These are phyloP conservation scores for Trichoplusia ni DNA, from an alignment of 1,140 invertebrate species.

Conservation along the genomic window DNA sequence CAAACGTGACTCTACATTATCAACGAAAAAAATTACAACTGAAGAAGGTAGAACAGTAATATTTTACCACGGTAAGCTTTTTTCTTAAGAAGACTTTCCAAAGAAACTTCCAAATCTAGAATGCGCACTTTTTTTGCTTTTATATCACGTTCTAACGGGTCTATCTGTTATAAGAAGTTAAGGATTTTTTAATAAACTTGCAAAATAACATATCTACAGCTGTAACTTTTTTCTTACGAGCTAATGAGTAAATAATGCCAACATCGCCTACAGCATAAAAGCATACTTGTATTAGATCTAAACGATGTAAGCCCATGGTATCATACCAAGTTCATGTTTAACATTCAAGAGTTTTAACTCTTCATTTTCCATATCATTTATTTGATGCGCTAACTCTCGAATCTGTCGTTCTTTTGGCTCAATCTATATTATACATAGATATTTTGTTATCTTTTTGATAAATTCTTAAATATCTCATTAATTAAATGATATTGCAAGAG, in stretches of 20 bases:
- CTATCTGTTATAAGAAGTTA: conserved; percentile 84
- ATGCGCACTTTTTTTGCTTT: conserved; percentile 91
- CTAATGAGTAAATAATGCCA: neutral
- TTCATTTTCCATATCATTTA: conserved; percentile 83
- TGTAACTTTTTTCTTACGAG: conserved; percentile 70
- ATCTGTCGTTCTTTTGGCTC: conserved; percentile 87
- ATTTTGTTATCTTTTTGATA: neutral
- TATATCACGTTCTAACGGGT: conserved; percentile 90
- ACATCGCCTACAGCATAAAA: neutral
- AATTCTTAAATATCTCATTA: neutral
- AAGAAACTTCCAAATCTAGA: conserved; percentile 87
- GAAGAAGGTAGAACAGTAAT: conserved; percentile 38
- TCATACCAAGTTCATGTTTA: conserved; percentile 76
- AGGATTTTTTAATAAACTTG: conserved; percentile 34
- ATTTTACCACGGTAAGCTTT: conserved; percentile 82
- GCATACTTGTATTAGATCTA: neutral
- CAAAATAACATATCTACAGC: too few relatives aligned
- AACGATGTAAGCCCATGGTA: too few relatives aligned
- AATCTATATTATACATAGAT: conserved; percentile 73
- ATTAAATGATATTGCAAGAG: neutral
- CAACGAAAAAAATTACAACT: conserved; percentile 76
- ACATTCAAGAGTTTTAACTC: conserved; percentile 71
- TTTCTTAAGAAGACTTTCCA: conserved; percentile 86
- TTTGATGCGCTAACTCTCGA: conserved; percentile 85
- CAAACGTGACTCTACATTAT: neutral